These are phyloP conservation scores for Pomatorhinus ruficollis DNA, from an alignment of 2,113 vertebrate genomes.

Conservation along the genomic window DNA sequence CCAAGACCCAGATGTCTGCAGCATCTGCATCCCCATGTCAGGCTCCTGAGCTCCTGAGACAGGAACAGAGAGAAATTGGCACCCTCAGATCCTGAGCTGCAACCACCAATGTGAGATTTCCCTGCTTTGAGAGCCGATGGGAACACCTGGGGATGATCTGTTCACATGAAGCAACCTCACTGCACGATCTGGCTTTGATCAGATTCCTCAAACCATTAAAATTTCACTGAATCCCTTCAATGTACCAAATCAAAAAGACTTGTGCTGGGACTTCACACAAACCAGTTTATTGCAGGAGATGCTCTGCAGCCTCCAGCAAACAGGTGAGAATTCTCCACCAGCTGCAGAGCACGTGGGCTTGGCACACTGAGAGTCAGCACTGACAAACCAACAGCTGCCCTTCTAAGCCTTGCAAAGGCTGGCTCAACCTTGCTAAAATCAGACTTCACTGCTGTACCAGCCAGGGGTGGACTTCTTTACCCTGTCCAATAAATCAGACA, in stretches of 20 bases:
- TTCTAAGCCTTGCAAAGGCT: neutral
- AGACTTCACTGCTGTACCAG: neutral
- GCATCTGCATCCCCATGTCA: neutral
- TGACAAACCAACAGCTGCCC: neutral
- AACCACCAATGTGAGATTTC: neutral
- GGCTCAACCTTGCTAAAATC: neutral
- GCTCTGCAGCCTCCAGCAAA: neutral
- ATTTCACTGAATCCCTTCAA: neutral
- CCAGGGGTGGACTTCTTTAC: neutral
- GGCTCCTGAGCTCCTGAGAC: neutral
- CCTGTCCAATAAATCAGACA: conserved; percentile 20
- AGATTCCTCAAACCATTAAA: neutral
- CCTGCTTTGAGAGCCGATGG: neutral
- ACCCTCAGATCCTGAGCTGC: neutral
- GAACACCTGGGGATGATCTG: neutral
- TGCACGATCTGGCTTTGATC: neutral
- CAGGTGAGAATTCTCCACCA: neutral
- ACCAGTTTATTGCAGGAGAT: neutral
- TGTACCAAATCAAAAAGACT: neutral
- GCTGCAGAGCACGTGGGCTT: neutral
- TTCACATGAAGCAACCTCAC: neutral
- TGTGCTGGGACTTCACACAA: neutral
- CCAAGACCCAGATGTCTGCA: neutral
- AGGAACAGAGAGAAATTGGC: neutral
- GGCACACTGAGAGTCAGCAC: neutral